Conservation (phyloP, 35 echinoderm and acorn worm genomes). For the Anneissia japonica region DNA sequence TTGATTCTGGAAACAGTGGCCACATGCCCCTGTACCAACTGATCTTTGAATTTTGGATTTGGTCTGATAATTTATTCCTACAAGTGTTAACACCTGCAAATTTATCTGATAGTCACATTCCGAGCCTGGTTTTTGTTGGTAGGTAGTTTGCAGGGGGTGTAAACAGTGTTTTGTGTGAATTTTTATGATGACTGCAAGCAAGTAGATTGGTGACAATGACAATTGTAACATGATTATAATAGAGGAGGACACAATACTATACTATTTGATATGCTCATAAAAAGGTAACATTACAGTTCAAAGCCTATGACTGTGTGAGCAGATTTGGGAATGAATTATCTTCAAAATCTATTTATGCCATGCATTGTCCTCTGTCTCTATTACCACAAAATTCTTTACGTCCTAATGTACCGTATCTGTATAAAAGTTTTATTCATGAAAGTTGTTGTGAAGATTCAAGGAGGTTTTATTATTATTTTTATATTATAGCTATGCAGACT, state of each 20-base stretch:
- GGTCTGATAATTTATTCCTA: no score
- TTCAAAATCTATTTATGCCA: neutral
- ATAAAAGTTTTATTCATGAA: no score
- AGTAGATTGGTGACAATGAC: neutral
- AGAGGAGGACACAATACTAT: neutral
- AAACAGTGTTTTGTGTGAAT: neutral
- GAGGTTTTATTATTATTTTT: no score
- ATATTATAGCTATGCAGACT: no score
- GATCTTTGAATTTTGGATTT: no score
- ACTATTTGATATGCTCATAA: neutral
- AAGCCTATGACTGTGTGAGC: neutral
- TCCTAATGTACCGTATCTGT: no score
- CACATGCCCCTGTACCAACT: no score
- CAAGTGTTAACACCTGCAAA: no score
- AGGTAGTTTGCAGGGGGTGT: neutral
- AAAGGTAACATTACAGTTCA: neutral
- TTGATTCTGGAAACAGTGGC: no score
- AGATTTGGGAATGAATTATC: neutral
- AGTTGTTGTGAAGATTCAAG: no score
- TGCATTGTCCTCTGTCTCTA: neutral
- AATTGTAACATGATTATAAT: neutral
- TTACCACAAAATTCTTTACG: no score
- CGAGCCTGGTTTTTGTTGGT: neutral
- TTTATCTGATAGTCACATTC: neutral
- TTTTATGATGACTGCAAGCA: neutral